Base-by-base conservation (phyloP, 1,140 invertebrate genomes). In the Eriosoma lanigerum region DNA sequence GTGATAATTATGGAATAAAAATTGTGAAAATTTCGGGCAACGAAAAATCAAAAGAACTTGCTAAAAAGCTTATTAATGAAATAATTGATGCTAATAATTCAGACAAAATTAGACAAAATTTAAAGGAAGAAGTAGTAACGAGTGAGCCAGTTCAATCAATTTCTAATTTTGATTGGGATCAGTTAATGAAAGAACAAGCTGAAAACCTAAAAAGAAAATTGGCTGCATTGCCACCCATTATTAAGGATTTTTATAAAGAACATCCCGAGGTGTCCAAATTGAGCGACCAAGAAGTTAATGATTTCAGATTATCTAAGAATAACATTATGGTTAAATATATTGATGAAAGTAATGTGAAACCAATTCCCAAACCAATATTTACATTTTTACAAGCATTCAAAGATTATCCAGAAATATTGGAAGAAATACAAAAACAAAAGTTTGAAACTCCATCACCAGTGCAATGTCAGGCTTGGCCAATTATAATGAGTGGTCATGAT, bases 371-470 rank as follows among this genome's bases (percentile, higher is more conserved):
- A 86, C 95, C 95, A 15, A 89, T 96, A 0, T 84, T 86, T 83
- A 93, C 89, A 26, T 97, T 97, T 87, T 90, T 94, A 82, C 92
- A 97, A 84, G 94, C 93, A 60, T 97, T 96, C 84, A 76, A 81
- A 80, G 83, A 91, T 82, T 96, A 93, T 87, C 94, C 93, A 38
- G 94, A 96, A 84, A 90, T 98, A 54, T 84, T 96, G 29, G 87
- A 88, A 15, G 92, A 96, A 86, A 95, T 98, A 73, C 85, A 89
- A 56, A 93, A 94, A 81, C 91, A 94, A 85, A 91, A 91, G 0
- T 98, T 98, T 86, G 85, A 87, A 75, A 87, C 88, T 81, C 96
- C 96, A 2, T 95, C 95, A 17, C 96, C 96, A 3, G 98, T 98
- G 85, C 96, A 94, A 84, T 88, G 89, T 82, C 95, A 97, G 86